Percentiles rank a stretch among this genome's conserved stretches.
phyloP scores from a whole-genome alignment of 2,113 vertebrate genomes.

The Epinephelus lanceolatus region DNA sequence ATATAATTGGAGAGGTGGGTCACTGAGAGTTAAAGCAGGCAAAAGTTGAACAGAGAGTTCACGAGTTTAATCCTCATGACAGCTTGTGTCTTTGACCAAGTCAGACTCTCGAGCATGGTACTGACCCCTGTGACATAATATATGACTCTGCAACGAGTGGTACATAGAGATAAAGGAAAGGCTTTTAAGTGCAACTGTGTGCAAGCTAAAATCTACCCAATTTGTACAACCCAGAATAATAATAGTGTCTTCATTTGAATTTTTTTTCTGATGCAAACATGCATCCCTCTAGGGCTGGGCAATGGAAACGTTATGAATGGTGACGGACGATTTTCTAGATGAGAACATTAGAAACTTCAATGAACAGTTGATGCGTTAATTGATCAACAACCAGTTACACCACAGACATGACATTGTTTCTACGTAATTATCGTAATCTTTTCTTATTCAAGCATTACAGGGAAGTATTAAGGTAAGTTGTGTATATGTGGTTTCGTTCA shows the following conservation, averaged over 20 bases:
- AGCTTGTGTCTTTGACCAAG: not conserved
- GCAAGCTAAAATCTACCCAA: not conserved
- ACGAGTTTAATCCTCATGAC: conserved; percentile 9
- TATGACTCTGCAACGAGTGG: not conserved
- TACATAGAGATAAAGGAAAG: conserved; percentile 2
- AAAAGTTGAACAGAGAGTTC: not conserved
- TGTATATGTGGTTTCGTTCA: too few relatives aligned
- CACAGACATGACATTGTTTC: not conserved
- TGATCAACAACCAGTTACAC: too few relatives aligned
- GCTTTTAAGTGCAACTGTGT: not conserved
- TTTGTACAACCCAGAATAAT: not conserved
- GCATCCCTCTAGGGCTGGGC: not conserved
- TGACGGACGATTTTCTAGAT: not conserved
- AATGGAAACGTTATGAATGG: not conserved
- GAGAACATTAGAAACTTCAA: not conserved
- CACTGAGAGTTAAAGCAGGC: conserved; percentile 22
- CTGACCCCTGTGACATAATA: not conserved
- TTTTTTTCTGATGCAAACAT: not conserved
- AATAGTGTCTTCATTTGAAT: not conserved
- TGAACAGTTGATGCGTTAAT: not conserved
- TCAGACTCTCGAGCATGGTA: not conserved
- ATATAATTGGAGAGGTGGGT: conserved; percentile 21
- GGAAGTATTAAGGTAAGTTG: too few relatives aligned
- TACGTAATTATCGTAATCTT: too few relatives aligned
- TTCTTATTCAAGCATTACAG: too few relatives aligned